Evolutionary conservation across 2,797 vertebrate genomes (phyloP).

Genomic region (Champsocephalus gunnari): DNA sequence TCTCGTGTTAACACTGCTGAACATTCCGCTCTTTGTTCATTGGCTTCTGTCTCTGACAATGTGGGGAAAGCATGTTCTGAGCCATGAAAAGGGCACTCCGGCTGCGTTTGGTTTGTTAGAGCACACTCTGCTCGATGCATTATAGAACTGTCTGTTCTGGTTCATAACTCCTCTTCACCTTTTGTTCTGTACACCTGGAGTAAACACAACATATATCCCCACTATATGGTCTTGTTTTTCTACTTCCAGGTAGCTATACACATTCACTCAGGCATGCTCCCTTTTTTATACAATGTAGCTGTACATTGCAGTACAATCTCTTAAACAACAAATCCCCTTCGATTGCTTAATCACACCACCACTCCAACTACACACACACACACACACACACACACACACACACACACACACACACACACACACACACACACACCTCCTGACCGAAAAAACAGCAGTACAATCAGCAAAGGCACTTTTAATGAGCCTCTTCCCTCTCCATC

Average conservation of each 20-base stretch:
- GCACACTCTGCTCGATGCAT: slow-evolving; percentile 16
- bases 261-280: neutral
- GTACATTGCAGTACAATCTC: slow-evolving; percentile 3
- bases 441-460: slow-evolving; percentile 50
- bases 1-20: slow-evolving; percentile 35
- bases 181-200: slow-evolving; percentile 13
- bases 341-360: slow-evolving; percentile 29
- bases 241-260: neutral
- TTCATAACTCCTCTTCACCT: slow-evolving; percentile 21
- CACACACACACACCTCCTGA: slow-evolving; percentile 12
- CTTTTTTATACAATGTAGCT: neutral
- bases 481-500: slow-evolving; percentile 69
- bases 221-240: neutral
- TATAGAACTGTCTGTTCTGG: slow-evolving; percentile 19
- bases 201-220: slow-evolving; percentile 3
- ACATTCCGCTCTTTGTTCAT: slow-evolving; percentile 24
- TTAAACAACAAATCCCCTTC: slow-evolving; percentile 15
- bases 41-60: slow-evolving; percentile 15
- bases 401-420: no score
- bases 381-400: no score
- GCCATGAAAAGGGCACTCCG: slow-evolving; percentile 33
- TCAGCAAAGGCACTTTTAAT: slow-evolving; percentile 77
- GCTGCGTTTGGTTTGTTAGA: slow-evolving; percentile 44
- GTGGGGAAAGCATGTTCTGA: slow-evolving; percentile 37
- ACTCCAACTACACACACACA: slow-evolving; percentile 13